Evolutionary conservation across 2,113 vertebrate species (phyloP).

Genomic region (Mustelus asterias): DNA sequence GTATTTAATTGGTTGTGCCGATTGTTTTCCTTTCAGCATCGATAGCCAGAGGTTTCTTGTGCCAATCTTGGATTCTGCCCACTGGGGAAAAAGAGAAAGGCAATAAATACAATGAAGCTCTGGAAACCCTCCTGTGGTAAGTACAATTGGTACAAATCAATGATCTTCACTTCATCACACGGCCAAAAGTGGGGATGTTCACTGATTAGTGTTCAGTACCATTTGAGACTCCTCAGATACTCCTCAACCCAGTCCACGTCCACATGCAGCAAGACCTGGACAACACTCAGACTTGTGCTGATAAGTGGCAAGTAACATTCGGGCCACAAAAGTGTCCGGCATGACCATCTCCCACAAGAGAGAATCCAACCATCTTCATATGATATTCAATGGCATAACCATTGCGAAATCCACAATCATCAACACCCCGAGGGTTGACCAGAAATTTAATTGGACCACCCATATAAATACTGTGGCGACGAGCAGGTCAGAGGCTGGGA

Average conservation of each 20-base stretch:
- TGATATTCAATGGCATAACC: not conserved
- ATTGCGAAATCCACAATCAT: not conserved
- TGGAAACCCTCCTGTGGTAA: constrained; percentile 76
- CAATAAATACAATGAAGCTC: constrained; percentile 66
- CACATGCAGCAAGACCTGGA: not conserved
- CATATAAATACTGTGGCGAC: not conserved
- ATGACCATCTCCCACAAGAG: not conserved
- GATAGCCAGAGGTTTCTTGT: constrained; percentile 72
- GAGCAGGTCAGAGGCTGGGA: not conserved
- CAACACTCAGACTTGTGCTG: not conserved
- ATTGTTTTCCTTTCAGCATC: constrained; percentile 56
- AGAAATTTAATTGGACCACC: not conserved
- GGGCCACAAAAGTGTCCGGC: not conserved
- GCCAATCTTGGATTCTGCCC: constrained; percentile 69
- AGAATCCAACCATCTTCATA: not conserved
- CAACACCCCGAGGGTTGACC: not conserved
- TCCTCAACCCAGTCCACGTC: not conserved
- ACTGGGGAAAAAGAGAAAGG: constrained; percentile 70
- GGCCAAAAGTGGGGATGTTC: not conserved
- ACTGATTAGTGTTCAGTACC: not conserved
- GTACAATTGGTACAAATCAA: not conserved
- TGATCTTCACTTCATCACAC: not conserved
- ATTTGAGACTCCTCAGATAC: not conserved
- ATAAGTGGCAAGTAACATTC: not conserved
- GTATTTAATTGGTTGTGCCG: not conserved